A percentile compares a stretch with the other conserved stretches of the same genome.
These are phyloP conservation scores for Conus ventricosus DNA, from an alignment of 1,140 invertebrate genomes.

Conservation along the genomic window DNA sequence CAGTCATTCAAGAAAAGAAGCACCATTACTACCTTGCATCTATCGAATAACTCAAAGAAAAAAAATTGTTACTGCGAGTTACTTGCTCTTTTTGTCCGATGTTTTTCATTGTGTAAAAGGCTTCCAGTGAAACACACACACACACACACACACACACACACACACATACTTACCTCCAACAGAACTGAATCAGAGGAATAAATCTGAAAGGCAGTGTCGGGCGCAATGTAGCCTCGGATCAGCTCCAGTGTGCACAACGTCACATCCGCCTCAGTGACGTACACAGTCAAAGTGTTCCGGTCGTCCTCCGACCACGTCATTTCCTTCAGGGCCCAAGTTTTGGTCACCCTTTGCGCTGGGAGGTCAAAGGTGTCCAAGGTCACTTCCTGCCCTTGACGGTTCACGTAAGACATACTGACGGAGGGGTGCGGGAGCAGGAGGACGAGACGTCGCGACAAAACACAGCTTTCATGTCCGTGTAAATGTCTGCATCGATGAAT, in stretches of 20 bases:
- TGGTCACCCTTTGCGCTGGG: not conserved
- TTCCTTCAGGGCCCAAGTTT: constrained; percentile 11
- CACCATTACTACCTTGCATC: too few species aligned
- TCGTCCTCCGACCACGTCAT: constrained; percentile 29
- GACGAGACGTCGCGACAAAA: not conserved
- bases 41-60: too few species aligned
- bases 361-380: not conserved
- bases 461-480: not conserved
- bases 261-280: not conserved
- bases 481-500: constrained; percentile 19
- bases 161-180: not conserved
- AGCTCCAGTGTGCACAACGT: not conserved
- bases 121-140: not conserved
- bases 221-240: not conserved
- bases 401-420: not conserved
- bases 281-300: not conserved
- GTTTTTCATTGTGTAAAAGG: too few species aligned
- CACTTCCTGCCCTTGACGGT: not conserved
- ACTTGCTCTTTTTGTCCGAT: too few species aligned
- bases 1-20: too few species aligned
- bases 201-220: not conserved
- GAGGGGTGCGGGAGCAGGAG: not conserved
- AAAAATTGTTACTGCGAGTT: too few species aligned
- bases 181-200: not conserved
- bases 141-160: not conserved